phyloP scores from a whole-genome alignment of 2,113 vertebrate species.

The Gorsachius goisagi region DNA sequence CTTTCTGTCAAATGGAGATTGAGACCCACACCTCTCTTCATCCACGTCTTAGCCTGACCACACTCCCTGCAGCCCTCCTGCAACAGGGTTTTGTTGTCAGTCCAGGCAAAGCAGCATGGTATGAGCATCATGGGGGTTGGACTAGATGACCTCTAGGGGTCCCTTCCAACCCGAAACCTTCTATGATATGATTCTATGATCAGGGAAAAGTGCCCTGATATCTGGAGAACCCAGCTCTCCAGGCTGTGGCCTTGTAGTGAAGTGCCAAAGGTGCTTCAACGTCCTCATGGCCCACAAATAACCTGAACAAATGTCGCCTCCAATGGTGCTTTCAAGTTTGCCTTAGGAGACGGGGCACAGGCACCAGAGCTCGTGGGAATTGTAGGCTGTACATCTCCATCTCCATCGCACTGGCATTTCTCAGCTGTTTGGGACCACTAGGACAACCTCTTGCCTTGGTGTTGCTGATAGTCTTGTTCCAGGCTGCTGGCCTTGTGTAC shows the following conservation, averaged over 20 bases:
- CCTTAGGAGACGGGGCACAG: neutral
- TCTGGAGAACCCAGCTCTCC: neutral
- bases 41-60: neutral
- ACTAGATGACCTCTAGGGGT: too few species aligned
- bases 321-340: neutral
- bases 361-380: neutral
- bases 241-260: neutral
- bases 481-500: neutral
- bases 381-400: too few species aligned
- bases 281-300: neutral
- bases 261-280: neutral
- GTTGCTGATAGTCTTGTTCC: neutral
- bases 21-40: neutral
- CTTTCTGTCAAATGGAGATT: neutral
- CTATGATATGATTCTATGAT: too few species aligned
- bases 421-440: neutral
- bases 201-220: neutral
- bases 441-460: neutral
- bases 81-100: neutral
- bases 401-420: rapidly evolving
- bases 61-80: neutral
- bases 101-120: neutral
- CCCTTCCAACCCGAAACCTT: too few species aligned
- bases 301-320: neutral
- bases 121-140: too few species aligned